phyloP scores from a whole-genome alignment of 1,140 invertebrate species.

The Zaprionus tsacasi region DNA sequence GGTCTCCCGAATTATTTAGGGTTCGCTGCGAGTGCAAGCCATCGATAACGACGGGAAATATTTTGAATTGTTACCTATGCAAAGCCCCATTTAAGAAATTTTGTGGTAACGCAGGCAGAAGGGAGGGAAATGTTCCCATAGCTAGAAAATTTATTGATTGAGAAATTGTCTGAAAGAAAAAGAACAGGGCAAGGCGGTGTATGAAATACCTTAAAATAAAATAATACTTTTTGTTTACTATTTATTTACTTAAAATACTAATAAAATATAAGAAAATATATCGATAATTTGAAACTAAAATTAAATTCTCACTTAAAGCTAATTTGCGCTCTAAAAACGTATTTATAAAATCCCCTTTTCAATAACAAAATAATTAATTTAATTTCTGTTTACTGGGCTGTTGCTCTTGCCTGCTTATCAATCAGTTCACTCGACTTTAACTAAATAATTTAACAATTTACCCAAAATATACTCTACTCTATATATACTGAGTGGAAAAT shows the following conservation, averaged over 20 bases:
- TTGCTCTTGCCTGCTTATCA: conserved; percentile 10
- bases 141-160: conserved; percentile 3
- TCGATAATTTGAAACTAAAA: no score
- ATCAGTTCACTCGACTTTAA: conserved; percentile 29
- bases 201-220: not conserved
- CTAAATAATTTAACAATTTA: conserved; percentile 23
- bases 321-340: not conserved
- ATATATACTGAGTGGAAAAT: not conserved
- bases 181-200: not conserved
- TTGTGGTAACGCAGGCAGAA: not conserved
- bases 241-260: no score
- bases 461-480: not conserved
- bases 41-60: not conserved
- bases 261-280: no score
- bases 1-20: conserved; percentile 7
- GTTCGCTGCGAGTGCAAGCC: conserved; percentile 3
- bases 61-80: conserved; percentile 18
- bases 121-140: no score
- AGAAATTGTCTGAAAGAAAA: not conserved
- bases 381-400: no score
- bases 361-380: conserved; percentile 12
- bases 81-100: conserved; percentile 11
- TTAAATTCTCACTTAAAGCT: no score
- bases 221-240: no score
- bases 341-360: not conserved